Evolutionary conservation across 2,888 invertebrate genomes (phyloP).

Genomic region (Ashinkailepas kermadecensis): DNA sequence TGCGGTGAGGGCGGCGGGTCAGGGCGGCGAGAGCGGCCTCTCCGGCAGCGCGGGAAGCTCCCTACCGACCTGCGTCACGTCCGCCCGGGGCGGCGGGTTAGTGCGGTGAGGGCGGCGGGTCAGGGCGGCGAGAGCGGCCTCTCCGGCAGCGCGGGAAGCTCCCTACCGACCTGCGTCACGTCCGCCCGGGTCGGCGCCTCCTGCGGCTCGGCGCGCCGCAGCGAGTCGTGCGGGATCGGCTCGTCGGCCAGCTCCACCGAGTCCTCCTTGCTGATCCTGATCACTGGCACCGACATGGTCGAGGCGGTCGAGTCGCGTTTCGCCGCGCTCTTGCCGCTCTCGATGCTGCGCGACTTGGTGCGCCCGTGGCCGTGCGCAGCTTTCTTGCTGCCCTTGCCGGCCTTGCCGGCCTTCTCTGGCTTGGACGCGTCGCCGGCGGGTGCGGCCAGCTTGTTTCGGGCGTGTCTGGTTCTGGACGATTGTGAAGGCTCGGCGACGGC

Average conservation of each 20-base stretch:
- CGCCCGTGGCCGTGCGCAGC: neutral
- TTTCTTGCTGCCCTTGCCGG: neutral
- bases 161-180: neutral
- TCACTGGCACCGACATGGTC: constrained; percentile 14
- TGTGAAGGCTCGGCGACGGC: too few species aligned
- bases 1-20: too few species aligned
- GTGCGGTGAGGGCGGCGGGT: too few species aligned
- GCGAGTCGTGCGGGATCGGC: constrained; percentile 9
- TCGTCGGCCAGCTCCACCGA: constrained; percentile 32
- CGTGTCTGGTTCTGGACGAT: too few species aligned
- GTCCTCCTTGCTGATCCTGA: constrained; percentile 34
- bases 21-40: too few species aligned
- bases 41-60: too few species aligned
- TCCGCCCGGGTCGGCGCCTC: neutral
- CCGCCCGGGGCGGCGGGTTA: too few species aligned
- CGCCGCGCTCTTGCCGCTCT: neutral
- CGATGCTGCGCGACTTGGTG: neutral
- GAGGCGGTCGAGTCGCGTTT: constrained; percentile 17
- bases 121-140: too few species aligned
- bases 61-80: too few species aligned
- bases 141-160: too few species aligned
- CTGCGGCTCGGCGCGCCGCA: constrained; percentile 1
- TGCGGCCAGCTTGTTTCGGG: neutral
- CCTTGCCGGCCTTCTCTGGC: neutral
- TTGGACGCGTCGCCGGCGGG: neutral